Conservation (phyloP, 1,140 invertebrate genomes). For the Chironomus tepperi region DNA sequence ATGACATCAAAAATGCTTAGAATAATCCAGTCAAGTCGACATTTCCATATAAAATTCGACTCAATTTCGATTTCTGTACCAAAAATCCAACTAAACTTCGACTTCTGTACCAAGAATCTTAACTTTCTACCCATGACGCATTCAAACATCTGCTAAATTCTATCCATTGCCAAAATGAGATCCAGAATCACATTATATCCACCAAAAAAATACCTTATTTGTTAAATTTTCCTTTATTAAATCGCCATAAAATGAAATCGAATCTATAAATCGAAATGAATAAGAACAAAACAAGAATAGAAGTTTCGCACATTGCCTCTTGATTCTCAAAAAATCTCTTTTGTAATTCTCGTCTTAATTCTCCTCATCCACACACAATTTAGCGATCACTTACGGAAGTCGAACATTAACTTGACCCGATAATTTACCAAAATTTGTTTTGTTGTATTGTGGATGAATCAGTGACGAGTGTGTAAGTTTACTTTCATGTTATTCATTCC, state of each 20-base stretch:
- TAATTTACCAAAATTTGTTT: not conserved
- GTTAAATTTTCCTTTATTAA: no score
- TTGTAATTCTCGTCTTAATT: not conserved
- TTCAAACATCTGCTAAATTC: no score
- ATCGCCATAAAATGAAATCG: not conserved
- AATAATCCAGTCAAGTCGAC: no score
- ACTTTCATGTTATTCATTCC: not conserved
- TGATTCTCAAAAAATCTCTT: not conserved
- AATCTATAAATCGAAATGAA: not conserved
- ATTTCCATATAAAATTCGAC: no score
- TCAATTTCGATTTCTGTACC: no score
- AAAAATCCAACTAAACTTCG: no score
- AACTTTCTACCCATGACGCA: no score
- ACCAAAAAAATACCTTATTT: not conserved
- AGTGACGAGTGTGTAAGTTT: no score
- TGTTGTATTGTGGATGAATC: no score
- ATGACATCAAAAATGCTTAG: no score
- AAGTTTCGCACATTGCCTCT: conserved; percentile 4
- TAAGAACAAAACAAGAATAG: not conserved
- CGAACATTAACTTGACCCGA: conserved; percentile 6
- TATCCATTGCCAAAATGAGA: not conserved
- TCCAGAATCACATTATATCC: not conserved
- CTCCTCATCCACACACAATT: not conserved
- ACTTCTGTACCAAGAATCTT: no score
- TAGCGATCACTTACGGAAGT: not conserved